Base-by-base conservation (phyloP, 2,113 vertebrate species). In the Urocitellus parryii region DNA sequence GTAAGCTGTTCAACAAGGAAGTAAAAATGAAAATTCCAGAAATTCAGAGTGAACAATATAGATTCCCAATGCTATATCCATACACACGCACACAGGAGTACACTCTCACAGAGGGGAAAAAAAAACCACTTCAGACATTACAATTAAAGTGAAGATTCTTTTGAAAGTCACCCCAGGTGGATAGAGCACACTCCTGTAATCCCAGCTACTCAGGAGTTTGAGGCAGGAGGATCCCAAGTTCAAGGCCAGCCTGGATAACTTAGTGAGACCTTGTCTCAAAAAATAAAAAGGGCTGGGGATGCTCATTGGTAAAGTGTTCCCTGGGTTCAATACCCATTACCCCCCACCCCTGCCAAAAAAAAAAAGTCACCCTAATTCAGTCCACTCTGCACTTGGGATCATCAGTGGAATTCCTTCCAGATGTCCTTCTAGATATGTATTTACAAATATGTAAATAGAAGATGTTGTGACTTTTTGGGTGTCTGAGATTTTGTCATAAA, bases 11-110 rank as follows among this genome's bases (percentile, higher is more conserved):
- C 51, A 84, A 78, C 37, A 27, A 80, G 76, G 87, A 94, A 83
- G 73, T 24, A 83, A 93, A 74, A 88, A 68, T 1, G 42, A 88
- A 96, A 88, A 92, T 67, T 63, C 56, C 24, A 53, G 73, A 88
- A 88, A 37, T 81, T 74, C 73, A n/a, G 48, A 39, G 27, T 73
- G 81, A 85, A 61, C 53, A 45, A 3, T 22, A 14, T 25, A 32
- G 32, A 90, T 65, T 74, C 24, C 68, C 81, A 74, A 34, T 67
- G 70, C 68, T 61, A 89, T 95, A 82, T 72, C 56, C 37, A 89
- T 22, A 27, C 11, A 73, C 24, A 37, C 0, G 5, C 4, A 27
- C 42, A 51, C 10, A 39, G 63, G 13, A 58, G 67, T 9, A 27
- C 45, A 37, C 88, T 56, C 65, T 92, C 84, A 63, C 2, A 56